phyloP scores from a whole-genome alignment of 2,797 vertebrate species.

The Scolopax rusticola region DNA sequence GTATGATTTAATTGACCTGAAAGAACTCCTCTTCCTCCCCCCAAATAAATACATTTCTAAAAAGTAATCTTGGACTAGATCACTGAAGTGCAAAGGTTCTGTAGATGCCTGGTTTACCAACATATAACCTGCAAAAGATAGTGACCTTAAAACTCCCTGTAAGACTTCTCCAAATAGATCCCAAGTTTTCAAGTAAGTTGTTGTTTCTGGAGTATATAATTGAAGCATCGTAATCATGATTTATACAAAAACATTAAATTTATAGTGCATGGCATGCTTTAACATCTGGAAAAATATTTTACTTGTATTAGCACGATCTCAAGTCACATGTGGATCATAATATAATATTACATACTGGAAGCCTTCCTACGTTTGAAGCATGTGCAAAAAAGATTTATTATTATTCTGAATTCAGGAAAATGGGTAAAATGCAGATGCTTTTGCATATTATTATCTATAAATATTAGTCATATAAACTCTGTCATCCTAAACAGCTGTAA shows the following conservation, averaged over 20 bases:
- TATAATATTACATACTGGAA: background rate
- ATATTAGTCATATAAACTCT: background rate
- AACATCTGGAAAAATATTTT: slow-evolving; percentile 35
- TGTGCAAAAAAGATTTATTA: background rate
- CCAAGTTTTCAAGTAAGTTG: background rate
- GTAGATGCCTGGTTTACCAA: background rate
- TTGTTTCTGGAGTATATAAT: background rate
- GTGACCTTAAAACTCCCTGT: background rate
- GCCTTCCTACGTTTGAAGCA: background rate
- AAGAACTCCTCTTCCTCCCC: background rate
- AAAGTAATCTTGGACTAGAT: background rate
- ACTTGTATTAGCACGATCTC: background rate
- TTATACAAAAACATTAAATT: slow-evolving; percentile 12
- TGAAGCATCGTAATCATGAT: background rate
- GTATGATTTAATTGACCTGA: background rate
- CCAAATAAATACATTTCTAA: background rate
- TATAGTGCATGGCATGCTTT: background rate
- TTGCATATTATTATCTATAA: background rate
- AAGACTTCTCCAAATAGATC: background rate
- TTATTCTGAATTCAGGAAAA: background rate
- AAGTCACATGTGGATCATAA: background rate
- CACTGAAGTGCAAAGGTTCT: background rate
- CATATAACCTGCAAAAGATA: background rate
- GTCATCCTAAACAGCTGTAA: background rate
- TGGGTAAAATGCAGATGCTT: background rate